Percentiles rank a stretch among this genome's conserved stretches.
Conservation (phyloP, 2,888 invertebrate species). For the Caenorhabditis sp. region DNA sequence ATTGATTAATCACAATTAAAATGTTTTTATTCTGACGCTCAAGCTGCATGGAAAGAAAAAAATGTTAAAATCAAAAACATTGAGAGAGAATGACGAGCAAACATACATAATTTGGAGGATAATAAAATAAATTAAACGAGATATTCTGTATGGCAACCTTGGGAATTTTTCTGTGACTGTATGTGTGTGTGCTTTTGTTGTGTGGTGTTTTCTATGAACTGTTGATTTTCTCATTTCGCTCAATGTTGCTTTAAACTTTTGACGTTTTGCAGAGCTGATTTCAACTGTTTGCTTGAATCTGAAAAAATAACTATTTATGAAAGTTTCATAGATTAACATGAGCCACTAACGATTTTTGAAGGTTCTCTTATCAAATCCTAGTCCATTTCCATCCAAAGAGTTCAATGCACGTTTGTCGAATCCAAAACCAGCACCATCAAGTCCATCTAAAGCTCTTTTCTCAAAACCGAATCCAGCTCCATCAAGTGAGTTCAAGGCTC, state of each 20-base stretch:
- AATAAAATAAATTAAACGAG: neutral
- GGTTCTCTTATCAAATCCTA: constrained; percentile 45
- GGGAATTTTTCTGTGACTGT: neutral
- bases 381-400: constrained; percentile 37
- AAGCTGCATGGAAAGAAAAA: constrained; percentile 24
- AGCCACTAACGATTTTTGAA: neutral
- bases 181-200: neutral
- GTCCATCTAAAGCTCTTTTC: constrained; percentile 27
- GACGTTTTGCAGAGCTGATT: constrained; percentile 24
- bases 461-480: constrained; percentile 49
- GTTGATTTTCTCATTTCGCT: neutral
- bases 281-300: constrained; percentile 18
- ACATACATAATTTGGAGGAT: neutral
- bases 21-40: constrained; percentile 46
- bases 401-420: constrained; percentile 32
- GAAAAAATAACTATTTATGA: neutral
- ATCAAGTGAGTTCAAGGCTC: constrained; percentile 47
- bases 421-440: constrained; percentile 48
- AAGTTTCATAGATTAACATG: neutral
- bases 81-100: constrained; percentile 7
- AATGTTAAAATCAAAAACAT: constrained; percentile 11
- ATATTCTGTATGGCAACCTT: neutral
- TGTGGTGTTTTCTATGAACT: neutral
- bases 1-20: constrained; percentile 21
- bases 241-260: constrained; percentile 32